Percentiles rank a stretch among this genome's conserved stretches.
Evolutionary conservation across 2,888 invertebrate species (phyloP).

Genomic region (Ashinkailepas kermadecensis): DNA sequence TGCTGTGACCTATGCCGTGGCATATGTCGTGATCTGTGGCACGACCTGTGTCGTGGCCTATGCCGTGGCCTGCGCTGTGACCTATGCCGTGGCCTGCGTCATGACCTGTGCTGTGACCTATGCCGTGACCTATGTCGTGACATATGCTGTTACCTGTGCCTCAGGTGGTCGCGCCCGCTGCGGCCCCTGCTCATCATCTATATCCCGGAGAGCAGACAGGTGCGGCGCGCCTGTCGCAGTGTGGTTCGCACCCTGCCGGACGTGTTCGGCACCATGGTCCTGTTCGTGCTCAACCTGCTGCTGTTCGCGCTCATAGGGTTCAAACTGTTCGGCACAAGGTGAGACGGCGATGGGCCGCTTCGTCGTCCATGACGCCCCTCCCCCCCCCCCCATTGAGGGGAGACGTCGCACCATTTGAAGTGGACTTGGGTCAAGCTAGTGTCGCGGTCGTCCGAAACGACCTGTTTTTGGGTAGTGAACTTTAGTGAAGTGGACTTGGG

Average conservation of each 20-base stretch:
- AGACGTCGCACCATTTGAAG: too few species aligned
- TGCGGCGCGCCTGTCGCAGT: slow-evolving; percentile 45
- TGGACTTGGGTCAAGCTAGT: too few species aligned
- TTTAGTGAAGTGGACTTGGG: too few species aligned
- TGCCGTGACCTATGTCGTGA: neutral
- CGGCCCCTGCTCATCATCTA: slow-evolving; percentile 43
- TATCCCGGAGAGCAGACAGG: slow-evolving; percentile 41
- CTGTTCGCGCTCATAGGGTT: slow-evolving; percentile 45
- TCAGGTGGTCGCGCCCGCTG: slow-evolving; percentile 42
- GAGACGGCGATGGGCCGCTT: slow-evolving; percentile 24
- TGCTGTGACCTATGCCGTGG: too few species aligned
- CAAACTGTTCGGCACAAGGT: slow-evolving; percentile 44
- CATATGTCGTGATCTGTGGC: too few species aligned
- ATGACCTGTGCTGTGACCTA: neutral
- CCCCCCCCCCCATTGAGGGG: too few species aligned
- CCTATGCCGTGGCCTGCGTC: too few species aligned
- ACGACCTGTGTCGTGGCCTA: too few species aligned
- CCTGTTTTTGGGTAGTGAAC: too few species aligned
- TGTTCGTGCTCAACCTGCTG: slow-evolving; percentile 43
- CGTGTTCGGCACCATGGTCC: slow-evolving; percentile 43
- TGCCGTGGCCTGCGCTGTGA: too few species aligned
- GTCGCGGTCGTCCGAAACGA: too few species aligned
- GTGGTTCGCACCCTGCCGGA: slow-evolving; percentile 45
- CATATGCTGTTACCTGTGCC: neutral
- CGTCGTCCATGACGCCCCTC: too few species aligned